Evolutionary conservation across 2,797 vertebrate genomes (phyloP), one percentile per base, ranked within the genome.

Genomic region (Trichosurus vulpecula): DNA sequence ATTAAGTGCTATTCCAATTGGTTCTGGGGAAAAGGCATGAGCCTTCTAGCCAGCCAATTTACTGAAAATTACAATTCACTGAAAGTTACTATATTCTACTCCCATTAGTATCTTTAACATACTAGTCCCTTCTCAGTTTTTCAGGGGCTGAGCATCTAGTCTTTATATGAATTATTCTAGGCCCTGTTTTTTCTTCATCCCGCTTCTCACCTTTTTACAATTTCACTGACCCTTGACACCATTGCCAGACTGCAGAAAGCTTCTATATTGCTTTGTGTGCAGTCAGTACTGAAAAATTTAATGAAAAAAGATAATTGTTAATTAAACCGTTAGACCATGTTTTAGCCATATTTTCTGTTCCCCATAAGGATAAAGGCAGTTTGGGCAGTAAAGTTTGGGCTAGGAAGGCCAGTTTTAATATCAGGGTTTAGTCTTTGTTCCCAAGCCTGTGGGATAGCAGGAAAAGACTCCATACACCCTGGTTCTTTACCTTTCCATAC

Each of bases 401-500:
- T 51, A 87, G 1, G 31, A 96, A 57, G 54, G 58, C 0, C 14
- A 61, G 74, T 3, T 16, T 52, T 51, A 27, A 1, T 47, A 92
- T 81, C 90, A 52, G 25, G 51, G 53, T 57, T 19, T 52, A 11
- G 35, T 25, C 47, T 87, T 53, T 90, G 56, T 52, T 35, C 31
- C 0, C 55, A 4, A 0, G 0, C 47, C 5, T 25, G 41, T 51
- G 41, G 74, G 22, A 87, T 27, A 87, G 41, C 41, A 87, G 74
- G 22, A 87, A 87, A 87, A 87, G 41, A 87, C 19, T 0, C 9
- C 0, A 0, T 2, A 0, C 10, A 0, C 14, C 51, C 30, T 0
- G 0, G 0, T 0, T 3, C 81, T 90, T 97, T 97, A 99, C 99
- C 99, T 99, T 99, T 91, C 97, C 98, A 0, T 98, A 92, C 53